Base-by-base conservation (phyloP, 2,888 invertebrate genomes). In the Eulithis testata region DNA sequence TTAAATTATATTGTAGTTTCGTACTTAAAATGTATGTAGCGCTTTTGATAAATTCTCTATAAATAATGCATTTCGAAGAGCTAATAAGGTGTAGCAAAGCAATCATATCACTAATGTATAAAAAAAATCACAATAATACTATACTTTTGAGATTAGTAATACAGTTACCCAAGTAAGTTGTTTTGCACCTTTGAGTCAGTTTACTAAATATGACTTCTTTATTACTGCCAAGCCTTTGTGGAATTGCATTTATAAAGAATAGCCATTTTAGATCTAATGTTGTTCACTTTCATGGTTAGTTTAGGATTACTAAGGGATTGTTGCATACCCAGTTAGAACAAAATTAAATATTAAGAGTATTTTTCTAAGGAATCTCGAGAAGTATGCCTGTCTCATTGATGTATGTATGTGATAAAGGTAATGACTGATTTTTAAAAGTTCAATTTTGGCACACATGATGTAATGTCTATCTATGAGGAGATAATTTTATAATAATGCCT, bases 361-460 rank as follows among this genome's bases (percentile, higher is more conserved):
- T 68, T 66, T 68, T 64, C 60, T 57, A 63, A 65, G 56, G 63
- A 66, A 66, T 73, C 63, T 54, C 66, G 60, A 60, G 60, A 44
- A 43, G 57, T 27, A 58, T 58, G 64, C 44, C 65, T 68, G 73
- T 76, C 66, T 69, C 69, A 73, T 69, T 73, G 75, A 74, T 68
- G 71, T 77, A 6, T 3, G 76, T 75, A 78, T 85, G 84, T 88
- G 88, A 88, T 89, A 88, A 79, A 78, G 75, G 79, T 79, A 78
- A 53, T 74, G 90, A 91, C 90, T 90, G 90, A 90, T 86, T 83
- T 83, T 80, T 76, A 72, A 40, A 73, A 69, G n/a, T 74, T 77
- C 78, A 77, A 70, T 70, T 78, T 75, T 76, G 77, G 70, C 68
- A 75, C 73, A 77, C 76, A n/a, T 14, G 11, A 12, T 76, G 76